Percentiles rank a stretch among this genome's conserved stretches.
These are phyloP conservation scores for Indicator maculatus DNA, from an alignment of 2,113 vertebrate genomes.

Conservation along the genomic window DNA sequence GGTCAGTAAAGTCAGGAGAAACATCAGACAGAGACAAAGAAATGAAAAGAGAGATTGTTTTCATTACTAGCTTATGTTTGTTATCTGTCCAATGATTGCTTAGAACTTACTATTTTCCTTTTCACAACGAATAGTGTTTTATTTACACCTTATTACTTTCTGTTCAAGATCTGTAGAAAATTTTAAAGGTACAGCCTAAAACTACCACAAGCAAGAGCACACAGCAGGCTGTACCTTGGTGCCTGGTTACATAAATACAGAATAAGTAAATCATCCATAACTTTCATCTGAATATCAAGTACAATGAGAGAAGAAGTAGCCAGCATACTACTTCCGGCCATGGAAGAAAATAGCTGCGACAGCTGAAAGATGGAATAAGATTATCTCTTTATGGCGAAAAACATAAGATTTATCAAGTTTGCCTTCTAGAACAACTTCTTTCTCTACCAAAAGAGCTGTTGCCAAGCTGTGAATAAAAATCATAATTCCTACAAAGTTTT, in stretches of 20 bases:
- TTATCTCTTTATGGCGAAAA: neutral
- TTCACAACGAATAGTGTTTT: too few species aligned
- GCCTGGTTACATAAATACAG: neutral
- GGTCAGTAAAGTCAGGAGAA: too few species aligned
- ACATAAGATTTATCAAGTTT: neutral
- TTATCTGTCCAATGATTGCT: too few species aligned
- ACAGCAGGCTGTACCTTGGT: neutral
- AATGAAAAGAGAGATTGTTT: too few species aligned
- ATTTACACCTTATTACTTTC: too few species aligned
- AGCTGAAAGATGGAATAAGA: neutral
- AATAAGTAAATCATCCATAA: neutral
- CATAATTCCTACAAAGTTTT: neutral
- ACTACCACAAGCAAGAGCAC: neutral
- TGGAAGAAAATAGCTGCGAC: neutral
- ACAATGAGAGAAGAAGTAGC: neutral
- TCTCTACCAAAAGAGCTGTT: neutral
- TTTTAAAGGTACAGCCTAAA: too few species aligned
- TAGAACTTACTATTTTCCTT: too few species aligned
- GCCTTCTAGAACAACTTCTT: neutral
- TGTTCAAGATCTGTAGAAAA: too few species aligned
- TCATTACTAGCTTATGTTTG: too few species aligned
- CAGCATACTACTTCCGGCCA: neutral
- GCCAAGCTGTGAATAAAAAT: neutral
- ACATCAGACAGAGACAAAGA: too few species aligned
- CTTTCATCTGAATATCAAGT: neutral